Evolutionary conservation across 2,888 invertebrate species (phyloP).

Genomic region (Phyllotreta striolata): DNA sequence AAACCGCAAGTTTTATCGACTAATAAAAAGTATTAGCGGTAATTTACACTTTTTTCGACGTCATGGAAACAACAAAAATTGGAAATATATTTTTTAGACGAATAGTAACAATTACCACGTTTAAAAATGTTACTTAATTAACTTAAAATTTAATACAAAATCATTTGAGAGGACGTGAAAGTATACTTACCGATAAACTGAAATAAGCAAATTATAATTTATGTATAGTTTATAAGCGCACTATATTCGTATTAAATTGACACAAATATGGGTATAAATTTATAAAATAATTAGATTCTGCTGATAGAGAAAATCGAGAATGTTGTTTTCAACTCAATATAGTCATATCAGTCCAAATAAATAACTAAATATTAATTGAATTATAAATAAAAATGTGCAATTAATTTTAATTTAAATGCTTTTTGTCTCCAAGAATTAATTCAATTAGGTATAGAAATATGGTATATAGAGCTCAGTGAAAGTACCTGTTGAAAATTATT

Average conservation of each 20-base stretch:
- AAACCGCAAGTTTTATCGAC: no score
- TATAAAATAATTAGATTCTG: not conserved
- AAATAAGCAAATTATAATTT: no score
- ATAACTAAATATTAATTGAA: constrained; percentile 10
- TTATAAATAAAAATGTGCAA: constrained; percentile 4
- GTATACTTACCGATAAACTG: no score
- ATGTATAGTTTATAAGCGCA: not conserved
- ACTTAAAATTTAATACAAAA: no score
- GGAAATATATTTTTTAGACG: no score
- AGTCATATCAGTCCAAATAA: not conserved
- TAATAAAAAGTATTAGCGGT: no score
- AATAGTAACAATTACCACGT: no score
- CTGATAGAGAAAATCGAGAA: not conserved
- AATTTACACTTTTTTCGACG: no score
- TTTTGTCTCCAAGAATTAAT: constrained; percentile 1
- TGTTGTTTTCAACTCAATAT: constrained; percentile 1
- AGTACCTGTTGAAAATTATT: not conserved
- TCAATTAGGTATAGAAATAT: constrained; percentile 2
- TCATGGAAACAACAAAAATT: no score
- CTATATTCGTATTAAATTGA: constrained; percentile 8
- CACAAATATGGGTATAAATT: not conserved
- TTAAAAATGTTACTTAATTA: no score
- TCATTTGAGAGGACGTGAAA: no score
- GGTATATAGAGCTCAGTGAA: not conserved
- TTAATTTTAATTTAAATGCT: constrained; percentile 4